Evolutionary conservation across 1,140 invertebrate species (phyloP), one percentile per base, ranked within the genome.

Genomic region (Temnothorax curvispinosus): DNA sequence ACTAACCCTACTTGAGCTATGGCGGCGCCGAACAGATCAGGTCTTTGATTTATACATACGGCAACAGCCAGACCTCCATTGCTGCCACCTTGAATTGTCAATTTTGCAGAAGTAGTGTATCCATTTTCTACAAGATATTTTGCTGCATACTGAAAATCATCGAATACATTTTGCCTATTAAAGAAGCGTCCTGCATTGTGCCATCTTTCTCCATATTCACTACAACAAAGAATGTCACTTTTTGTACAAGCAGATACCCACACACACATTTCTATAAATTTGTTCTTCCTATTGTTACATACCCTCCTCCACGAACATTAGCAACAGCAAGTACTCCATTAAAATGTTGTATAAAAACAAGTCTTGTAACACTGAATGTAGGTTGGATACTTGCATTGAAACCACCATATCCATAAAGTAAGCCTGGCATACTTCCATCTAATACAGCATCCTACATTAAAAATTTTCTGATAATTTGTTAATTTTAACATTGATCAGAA

Each of bases 181-280:
- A 97, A 96, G 65, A 99, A 96, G 35, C 98, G 97, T 13, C 99
- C 99, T 18, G 95, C 97, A 95, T 99, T 98, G 95, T 99, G 99
- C 99, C 99, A 99, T 78, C 97, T 97, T 95, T 99, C 98, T 58
- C 99, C 99, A 95, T 99, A 99, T 95, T 99, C 99, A 1, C 99
- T 98, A 93, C 72, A 93, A 89, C 67, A 64, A 38, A 77, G 35
- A 67, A n/a, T 18, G 44, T 0, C n/a, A 52, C 38, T 65, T 56
- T 69, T 54, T n/a, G 18, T 54, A 41, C 8, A 47, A 21, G 8
- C 4, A 58, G 64, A 75, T 38, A 69, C 41, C 15, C 15, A 21
- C 21, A 21, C 21, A 77, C 56, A 64, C 27, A 27, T 27, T 56
- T 21, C 52, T 75, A 56, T 67, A 64, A 8, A 44, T n/a, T 21